phyloP scores from a whole-genome alignment of 1,140 invertebrate species.

The Meloidogyne chitwoodi region DNA sequence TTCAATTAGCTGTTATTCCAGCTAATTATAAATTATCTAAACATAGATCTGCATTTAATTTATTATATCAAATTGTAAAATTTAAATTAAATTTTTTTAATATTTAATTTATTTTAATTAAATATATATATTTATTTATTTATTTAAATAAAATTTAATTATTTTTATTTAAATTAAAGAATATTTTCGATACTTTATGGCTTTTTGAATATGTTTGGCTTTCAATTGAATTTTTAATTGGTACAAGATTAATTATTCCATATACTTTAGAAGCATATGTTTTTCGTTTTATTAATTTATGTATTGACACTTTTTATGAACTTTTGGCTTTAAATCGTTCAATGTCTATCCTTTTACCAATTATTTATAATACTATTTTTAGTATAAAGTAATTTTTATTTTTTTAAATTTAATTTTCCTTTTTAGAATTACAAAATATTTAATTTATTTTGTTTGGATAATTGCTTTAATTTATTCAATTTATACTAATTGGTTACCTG shows the following conservation, averaged over 20 bases:
- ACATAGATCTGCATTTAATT: background rate
- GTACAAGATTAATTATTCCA: background rate
- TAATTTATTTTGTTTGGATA: no score
- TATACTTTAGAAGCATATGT: background rate
- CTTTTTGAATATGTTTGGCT: constrained; percentile 13
- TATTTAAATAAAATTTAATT: background rate
- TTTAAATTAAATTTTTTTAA: no score
- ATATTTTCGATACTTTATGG: constrained; percentile 4
- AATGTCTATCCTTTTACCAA: background rate
- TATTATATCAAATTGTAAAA: constrained; percentile 3
- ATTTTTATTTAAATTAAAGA: background rate
- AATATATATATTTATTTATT: background rate
- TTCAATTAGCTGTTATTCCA: background rate
- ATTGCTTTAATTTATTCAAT: background rate
- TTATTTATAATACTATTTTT: background rate
- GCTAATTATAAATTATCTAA: background rate
- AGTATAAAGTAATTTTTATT: background rate
- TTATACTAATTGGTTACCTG: constrained; percentile 7
- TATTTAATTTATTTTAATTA: no score
- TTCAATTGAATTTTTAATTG: background rate
- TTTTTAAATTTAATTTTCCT: background rate
- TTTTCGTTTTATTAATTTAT: constrained; percentile 12
- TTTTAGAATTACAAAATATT: no score
- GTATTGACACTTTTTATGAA: constrained; percentile 5
- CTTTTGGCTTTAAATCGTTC: background rate